Evolutionary conservation across 1,140 invertebrate species (phyloP).

Genomic region (Listronotus bonariensis): DNA sequence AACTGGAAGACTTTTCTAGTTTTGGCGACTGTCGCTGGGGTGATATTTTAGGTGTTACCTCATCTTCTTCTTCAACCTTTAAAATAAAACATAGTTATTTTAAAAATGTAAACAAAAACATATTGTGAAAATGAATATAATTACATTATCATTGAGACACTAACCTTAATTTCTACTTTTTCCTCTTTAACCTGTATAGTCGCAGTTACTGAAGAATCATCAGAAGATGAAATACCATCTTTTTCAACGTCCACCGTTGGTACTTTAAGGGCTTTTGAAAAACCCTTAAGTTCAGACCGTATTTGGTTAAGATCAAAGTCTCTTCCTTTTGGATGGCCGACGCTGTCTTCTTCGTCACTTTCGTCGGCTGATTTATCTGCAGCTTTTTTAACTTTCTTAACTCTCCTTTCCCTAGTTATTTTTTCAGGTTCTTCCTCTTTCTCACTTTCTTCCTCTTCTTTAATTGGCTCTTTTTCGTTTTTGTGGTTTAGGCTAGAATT

Average conservation of each 20-base stretch:
- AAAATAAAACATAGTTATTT: not conserved
- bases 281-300: constrained; percentile 79
- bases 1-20: constrained; percentile 49
- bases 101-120: not conserved
- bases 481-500: constrained; percentile 40
- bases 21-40: not conserved
- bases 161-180: constrained; percentile 35
- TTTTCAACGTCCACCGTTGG: constrained; percentile 45
- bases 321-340: constrained; percentile 62
- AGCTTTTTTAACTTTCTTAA: constrained; percentile 41
- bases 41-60: not conserved
- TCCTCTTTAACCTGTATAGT: constrained; percentile 40
- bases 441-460: constrained; percentile 53
- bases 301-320: constrained; percentile 85
- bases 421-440: constrained; percentile 52
- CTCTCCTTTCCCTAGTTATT: constrained; percentile 31
- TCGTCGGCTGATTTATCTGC: constrained; percentile 46
- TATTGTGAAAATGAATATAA: not conserved
- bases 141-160: constrained; percentile 38
- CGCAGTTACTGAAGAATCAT: constrained; percentile 55
- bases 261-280: constrained; percentile 66
- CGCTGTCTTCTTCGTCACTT: constrained; percentile 48
- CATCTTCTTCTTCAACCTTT: constrained; percentile 20
- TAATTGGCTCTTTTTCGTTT: constrained; percentile 50
- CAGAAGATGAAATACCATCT: constrained; percentile 52